A percentile compares a stretch with the other conserved stretches of the same genome.
phyloP scores from a whole-genome alignment of 2,113 vertebrate species.

The Phycodurus eques region DNA sequence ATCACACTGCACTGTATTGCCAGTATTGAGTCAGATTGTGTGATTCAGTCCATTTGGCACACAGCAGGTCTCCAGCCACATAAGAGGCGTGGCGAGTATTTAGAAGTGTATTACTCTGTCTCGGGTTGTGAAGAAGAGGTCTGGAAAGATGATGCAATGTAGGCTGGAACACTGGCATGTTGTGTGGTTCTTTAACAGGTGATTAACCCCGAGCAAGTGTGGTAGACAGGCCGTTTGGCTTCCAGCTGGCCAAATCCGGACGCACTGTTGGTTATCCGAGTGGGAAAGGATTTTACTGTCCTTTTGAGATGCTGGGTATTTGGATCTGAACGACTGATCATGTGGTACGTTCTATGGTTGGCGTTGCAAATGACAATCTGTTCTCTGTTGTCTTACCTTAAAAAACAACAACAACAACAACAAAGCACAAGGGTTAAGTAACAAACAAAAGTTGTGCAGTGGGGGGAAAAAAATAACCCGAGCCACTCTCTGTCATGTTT shows the following conservation, averaged over 20 bases:
- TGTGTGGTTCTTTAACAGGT: not conserved
- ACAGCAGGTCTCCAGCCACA: slow-evolving; percentile 24
- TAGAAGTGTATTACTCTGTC: slow-evolving; percentile 21
- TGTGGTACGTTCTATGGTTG: too few relatives aligned
- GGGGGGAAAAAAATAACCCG: not conserved
- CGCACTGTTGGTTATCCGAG: not conserved
- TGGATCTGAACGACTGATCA: too few relatives aligned
- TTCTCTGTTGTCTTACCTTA: too few relatives aligned
- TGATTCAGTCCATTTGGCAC: slow-evolving; percentile 31
- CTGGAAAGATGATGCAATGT: slow-evolving; percentile 12
- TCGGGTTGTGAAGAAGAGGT: slow-evolving; percentile 21
- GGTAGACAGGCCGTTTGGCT: not conserved
- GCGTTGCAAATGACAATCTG: too few relatives aligned
- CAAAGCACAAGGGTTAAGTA: too few relatives aligned
- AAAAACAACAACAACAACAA: too few relatives aligned
- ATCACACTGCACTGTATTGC: slow-evolving; percentile 6
- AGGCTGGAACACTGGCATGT: not conserved
- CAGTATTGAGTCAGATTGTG: not conserved
- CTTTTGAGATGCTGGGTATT: too few relatives aligned
- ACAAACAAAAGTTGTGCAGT: too few relatives aligned
- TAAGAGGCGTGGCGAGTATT: slow-evolving; percentile 26
- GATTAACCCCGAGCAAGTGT: not conserved
- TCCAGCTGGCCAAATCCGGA: not conserved
- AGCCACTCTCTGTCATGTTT: slow-evolving; percentile 31
- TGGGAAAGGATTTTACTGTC: too few relatives aligned